phyloP scores from a whole-genome alignment of 2,113 vertebrate genomes.

The Mus spicilegus region DNA sequence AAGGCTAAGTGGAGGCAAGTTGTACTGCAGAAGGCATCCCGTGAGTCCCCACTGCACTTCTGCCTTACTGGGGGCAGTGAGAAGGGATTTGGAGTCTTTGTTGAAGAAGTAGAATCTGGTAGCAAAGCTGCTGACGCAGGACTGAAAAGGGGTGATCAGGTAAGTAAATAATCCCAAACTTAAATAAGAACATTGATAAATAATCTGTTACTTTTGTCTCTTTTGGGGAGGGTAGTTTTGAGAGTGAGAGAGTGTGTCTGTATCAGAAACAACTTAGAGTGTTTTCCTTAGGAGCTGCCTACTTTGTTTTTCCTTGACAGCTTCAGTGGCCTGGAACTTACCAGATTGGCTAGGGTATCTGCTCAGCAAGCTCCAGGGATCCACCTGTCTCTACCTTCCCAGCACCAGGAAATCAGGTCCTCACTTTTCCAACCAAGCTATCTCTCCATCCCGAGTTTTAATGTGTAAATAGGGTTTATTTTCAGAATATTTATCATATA shows the following conservation, averaged over 20 bases:
- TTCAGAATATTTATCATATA: slow-evolving; percentile 25
- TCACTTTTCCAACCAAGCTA: background rate
- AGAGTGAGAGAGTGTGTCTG: background rate
- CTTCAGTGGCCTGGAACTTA: background rate
- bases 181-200: background rate
- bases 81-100: slow-evolving; percentile 95
- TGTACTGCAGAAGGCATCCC: slow-evolving; percentile 93
- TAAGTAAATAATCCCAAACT: slow-evolving; percentile 67
- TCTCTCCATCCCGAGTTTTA: background rate
- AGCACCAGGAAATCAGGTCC: background rate
- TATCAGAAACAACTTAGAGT: background rate
- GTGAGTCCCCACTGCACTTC: slow-evolving; percentile 94
- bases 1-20: slow-evolving; percentile 98
- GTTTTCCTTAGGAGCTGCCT: background rate
- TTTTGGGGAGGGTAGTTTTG: background rate
- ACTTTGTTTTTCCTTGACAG: background rate
- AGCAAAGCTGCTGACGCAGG: slow-evolving; percentile 96
- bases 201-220: background rate
- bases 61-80: slow-evolving; percentile 94
- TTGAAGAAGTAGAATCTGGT: slow-evolving; percentile 92
- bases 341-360: background rate
- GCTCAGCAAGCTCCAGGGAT: background rate
- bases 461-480: slow-evolving; percentile 24
- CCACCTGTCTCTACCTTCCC: background rate
- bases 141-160: slow-evolving; percentile 98